A percentile compares a stretch with the other conserved stretches of the same genome.
Evolutionary conservation across 1,140 invertebrate genomes (phyloP).

Genomic region (Leptopilina boulardi): DNA sequence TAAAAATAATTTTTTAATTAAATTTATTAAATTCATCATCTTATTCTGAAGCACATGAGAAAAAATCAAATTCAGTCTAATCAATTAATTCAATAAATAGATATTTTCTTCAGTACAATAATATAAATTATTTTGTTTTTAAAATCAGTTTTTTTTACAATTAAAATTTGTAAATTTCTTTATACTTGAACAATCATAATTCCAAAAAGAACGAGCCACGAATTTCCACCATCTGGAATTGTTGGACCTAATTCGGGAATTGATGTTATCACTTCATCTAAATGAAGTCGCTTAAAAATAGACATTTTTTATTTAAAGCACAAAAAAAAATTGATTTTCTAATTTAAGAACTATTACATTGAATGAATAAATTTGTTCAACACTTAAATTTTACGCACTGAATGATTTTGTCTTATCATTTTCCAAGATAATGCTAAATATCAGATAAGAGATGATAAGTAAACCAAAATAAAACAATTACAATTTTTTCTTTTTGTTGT

Average conservation of each 20-base stretch:
- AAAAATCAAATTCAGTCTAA: too few species aligned
- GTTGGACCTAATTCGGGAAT: conserved; percentile 81
- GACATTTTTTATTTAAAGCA: conserved; percentile 61
- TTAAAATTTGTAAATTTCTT: neutral
- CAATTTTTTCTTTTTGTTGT: neutral
- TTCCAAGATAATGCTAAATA: neutral
- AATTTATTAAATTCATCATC: too few species aligned
- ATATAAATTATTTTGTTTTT: too few species aligned
- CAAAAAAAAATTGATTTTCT: conserved; percentile 11
- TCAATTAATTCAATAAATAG: too few species aligned
- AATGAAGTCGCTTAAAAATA: conserved; percentile 70
- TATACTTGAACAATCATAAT: conserved; percentile 78
- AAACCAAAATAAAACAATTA: neutral
- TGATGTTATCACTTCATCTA: conserved; percentile 78
- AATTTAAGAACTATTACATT: neutral
- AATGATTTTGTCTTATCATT: neutral
- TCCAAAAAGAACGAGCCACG: conserved; percentile 80
- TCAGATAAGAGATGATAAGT: neutral
- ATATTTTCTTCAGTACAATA: too few species aligned
- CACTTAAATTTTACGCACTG: neutral
- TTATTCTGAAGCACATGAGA: too few species aligned
- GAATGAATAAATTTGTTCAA: conserved; percentile 3
- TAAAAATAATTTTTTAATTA: too few species aligned
- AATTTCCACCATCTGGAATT: conserved; percentile 80
- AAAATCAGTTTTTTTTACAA: neutral